Evolutionary conservation across 2,888 invertebrate species (phyloP).

Genomic region (Agriopis aurantiaria): DNA sequence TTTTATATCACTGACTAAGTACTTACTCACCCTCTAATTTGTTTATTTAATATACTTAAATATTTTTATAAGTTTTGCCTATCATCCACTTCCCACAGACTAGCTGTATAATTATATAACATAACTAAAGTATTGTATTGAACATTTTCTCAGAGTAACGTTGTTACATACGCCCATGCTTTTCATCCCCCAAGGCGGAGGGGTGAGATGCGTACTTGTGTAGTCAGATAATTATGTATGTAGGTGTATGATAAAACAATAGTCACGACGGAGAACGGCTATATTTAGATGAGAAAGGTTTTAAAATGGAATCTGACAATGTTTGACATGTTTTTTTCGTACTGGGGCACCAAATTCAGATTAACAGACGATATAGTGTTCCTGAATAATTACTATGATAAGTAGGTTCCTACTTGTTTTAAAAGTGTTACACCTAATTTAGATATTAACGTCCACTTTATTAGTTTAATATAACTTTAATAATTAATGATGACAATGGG

Average conservation of each 20-base stretch:
- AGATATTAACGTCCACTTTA: no score
- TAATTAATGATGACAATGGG: no score
- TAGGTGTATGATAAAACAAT: conserved; percentile 16
- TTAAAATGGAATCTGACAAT: not conserved
- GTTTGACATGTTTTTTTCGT: not conserved
- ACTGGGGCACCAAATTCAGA: not conserved
- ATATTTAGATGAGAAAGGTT: conserved; percentile 6
- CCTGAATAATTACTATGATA: no score
- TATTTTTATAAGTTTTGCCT: no score
- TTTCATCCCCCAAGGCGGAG: conserved; percentile 29
- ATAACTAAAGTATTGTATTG: conserved; percentile 37
- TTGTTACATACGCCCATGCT: conserved; percentile 23
- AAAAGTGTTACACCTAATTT: no score
- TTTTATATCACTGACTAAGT: no score
- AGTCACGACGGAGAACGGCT: conserved; percentile 1
- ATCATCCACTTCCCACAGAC: no score
- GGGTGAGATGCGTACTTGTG: not conserved
- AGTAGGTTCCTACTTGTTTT: no score
- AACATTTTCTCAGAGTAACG: conserved; percentile 22
- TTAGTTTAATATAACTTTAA: no score
- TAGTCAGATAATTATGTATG: not conserved
- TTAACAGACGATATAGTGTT: not conserved
- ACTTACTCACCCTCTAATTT: no score
- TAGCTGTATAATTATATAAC: conserved; percentile 9
- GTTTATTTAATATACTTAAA: no score